Evolutionary conservation across 2,113 vertebrate genomes (phyloP), one percentile per base, ranked within the genome.

Genomic region (Calyptommatus sinebrachiatus): DNA sequence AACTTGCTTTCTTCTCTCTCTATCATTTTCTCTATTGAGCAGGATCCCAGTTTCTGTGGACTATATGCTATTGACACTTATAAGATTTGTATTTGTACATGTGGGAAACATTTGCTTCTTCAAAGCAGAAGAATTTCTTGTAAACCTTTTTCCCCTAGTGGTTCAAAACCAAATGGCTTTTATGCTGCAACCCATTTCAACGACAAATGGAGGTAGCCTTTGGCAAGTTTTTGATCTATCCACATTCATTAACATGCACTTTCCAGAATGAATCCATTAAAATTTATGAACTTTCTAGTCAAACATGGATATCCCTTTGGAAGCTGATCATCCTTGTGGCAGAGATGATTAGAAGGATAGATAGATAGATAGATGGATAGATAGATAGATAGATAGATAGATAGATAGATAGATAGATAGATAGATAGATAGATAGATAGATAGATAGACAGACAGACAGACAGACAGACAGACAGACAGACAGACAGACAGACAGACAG

Each of bases 41-140:
- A 71, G 68, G 41, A 71, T 79, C 35, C 35, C 68, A 79, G 69
- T 48, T 79, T 71, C 60, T 31, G 24, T 63, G 69, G 77, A 41
- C 57, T 48, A 41, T 46, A 22, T 62, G 8, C 57, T 46, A 35
- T 45, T 71, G 18, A 28, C 9, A 26, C 71, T 82, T 65, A 76
- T 67, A 76, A 65, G 73, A 35, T 21, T 71, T 63, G 12, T 2
- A n/a, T 31, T 8, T 48, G 22, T 46, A 28, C 7, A 1, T 22
- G 28, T 67, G 8, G 11, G 14, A 21, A 24, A 16, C 35, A 26
- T 29, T 69, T 61, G 53, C 69, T 75, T 29, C 60, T 82, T 82
- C 67, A 82, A 70, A 81, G 68, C 28, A 16, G 5, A 76, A 66
- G 7, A 31, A 21, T 71, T 26, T 60, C 69, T 77, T 71, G 28